Conservation (phyloP, 2,113 vertebrate genomes). For the Aphyosemion australe region DNA sequence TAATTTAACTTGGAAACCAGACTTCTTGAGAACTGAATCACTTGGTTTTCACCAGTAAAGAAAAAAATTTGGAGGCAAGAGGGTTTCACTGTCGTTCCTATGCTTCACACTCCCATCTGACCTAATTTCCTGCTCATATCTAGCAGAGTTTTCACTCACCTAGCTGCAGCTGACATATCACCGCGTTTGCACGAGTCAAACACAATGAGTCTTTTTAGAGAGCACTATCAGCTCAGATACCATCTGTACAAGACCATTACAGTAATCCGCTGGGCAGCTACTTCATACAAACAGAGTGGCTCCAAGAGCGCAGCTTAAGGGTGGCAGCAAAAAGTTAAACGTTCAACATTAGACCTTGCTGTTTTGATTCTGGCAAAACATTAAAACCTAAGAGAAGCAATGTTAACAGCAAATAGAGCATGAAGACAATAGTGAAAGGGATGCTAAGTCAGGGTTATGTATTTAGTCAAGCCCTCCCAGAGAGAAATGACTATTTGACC, state of each 20-base stretch:
- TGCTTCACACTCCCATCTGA: not conserved
- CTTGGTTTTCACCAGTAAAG: too few species aligned
- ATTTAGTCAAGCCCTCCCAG: conserved; percentile 26
- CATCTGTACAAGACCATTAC: conserved; percentile 17
- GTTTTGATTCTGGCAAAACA: conserved; percentile 33
- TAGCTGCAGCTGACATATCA: conserved; percentile 39
- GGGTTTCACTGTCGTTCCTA: too few species aligned
- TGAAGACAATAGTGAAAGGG: conserved; percentile 34
- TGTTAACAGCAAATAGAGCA: conserved; percentile 14
- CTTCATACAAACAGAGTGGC: conserved; percentile 44
- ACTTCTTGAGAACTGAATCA: too few species aligned
- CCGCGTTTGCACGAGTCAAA: conserved; percentile 14
- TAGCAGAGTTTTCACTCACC: conserved; percentile 48
- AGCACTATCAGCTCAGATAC: conserved; percentile 35
- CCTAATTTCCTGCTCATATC: conserved; percentile 63
- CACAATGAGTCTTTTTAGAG: conserved; percentile 29
- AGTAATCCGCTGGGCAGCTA: conserved; percentile 41
- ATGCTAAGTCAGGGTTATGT: conserved; percentile 16
- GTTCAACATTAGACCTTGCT: conserved; percentile 22
- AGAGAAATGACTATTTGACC: conserved; percentile 46
- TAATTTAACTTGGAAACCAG: too few species aligned
- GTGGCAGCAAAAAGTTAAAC: conserved; percentile 22
- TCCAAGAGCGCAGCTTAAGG: conserved; percentile 28
- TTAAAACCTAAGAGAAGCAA: conserved; percentile 27
- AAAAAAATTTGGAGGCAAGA: too few species aligned